phyloP scores from a whole-genome alignment of 2,797 vertebrate species.

The Rhadinocentrus ornatus region DNA sequence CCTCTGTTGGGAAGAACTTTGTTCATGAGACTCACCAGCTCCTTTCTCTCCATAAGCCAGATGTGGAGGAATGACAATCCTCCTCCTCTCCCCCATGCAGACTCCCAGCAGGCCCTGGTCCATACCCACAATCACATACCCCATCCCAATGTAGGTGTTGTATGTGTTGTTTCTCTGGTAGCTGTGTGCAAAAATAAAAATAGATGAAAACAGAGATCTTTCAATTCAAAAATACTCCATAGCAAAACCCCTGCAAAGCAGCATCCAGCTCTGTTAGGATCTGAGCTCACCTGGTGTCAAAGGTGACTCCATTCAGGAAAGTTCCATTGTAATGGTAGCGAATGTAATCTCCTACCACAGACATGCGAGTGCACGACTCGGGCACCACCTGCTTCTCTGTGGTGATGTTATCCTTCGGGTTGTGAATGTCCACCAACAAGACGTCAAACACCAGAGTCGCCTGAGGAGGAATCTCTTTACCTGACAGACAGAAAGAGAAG shows the following conservation, averaged over 20 bases:
- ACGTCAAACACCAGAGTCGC: constrained; percentile 91
- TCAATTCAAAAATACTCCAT: background rate
- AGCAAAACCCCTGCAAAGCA: background rate
- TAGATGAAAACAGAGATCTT: background rate
- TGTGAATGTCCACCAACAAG: constrained; percentile 92
- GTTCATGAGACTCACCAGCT: constrained; percentile 80
- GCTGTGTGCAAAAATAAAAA: constrained; percentile 69
- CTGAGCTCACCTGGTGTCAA: constrained; percentile 90
- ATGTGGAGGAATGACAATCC: constrained; percentile 89
- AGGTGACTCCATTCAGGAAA: constrained; percentile 89
- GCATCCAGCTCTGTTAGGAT: background rate
- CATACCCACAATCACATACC: constrained; percentile 94
- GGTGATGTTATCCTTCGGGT: constrained; percentile 89
- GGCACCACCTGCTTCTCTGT: constrained; percentile 87
- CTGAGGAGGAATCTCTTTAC: constrained; percentile 89
- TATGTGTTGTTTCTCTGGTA: constrained; percentile 94
- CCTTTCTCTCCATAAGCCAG: constrained; percentile 93
- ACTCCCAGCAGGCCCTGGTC: constrained; percentile 91
- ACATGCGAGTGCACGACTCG: constrained; percentile 83
- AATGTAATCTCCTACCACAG: constrained; percentile 90
- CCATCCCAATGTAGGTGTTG: constrained; percentile 96
- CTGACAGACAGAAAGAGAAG: constrained; percentile 69
- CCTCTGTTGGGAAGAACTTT: background rate
- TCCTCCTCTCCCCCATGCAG: constrained; percentile 89
- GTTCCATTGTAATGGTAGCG: constrained; percentile 97